Conservation (phyloP, 2,797 vertebrate species). For the Centropyge bicolor region DNA sequence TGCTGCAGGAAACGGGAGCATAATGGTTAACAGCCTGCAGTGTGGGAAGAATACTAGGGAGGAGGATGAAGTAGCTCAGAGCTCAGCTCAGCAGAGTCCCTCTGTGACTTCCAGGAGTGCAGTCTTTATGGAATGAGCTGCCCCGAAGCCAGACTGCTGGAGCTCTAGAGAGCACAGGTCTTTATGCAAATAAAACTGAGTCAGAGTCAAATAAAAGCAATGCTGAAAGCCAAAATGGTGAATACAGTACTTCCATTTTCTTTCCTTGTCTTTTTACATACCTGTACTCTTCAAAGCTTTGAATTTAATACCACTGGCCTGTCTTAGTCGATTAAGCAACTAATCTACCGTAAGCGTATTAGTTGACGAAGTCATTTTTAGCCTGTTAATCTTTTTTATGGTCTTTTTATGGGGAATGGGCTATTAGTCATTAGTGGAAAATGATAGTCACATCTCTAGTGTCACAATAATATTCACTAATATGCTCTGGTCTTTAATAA, state of each 20-base stretch:
- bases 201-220: slow-evolving; percentile 49
- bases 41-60: slow-evolving; percentile 38
- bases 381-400: slow-evolving; percentile 53
- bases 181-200: slow-evolving; percentile 64
- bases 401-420: slow-evolving; percentile 44
- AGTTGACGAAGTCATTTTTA: slow-evolving; percentile 37
- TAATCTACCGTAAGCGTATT: slow-evolving; percentile 42
- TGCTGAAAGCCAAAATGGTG: slow-evolving; percentile 28
- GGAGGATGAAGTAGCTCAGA: slow-evolving; percentile 47
- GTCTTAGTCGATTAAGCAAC: slow-evolving; percentile 46
- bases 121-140: slow-evolving; percentile 64
- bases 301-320: slow-evolving; percentile 26
- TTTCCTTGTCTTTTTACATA: slow-evolving; percentile 18
- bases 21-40: slow-evolving; percentile 47
- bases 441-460: slow-evolving; percentile 24
- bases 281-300: slow-evolving; percentile 24
- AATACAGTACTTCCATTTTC: slow-evolving; percentile 7
- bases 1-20: slow-evolving; percentile 40
- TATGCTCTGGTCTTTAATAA: slow-evolving; percentile 47
- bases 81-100: slow-evolving; percentile 61
- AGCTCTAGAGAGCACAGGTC: slow-evolving; percentile 59
- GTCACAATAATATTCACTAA: slow-evolving; percentile 38
- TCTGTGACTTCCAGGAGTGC: slow-evolving; percentile 67
- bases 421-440: slow-evolving; percentile 42
- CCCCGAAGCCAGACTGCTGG: slow-evolving; percentile 56